Base-by-base conservation (phyloP, 2,113 vertebrate genomes). In the Gallinago media region DNA sequence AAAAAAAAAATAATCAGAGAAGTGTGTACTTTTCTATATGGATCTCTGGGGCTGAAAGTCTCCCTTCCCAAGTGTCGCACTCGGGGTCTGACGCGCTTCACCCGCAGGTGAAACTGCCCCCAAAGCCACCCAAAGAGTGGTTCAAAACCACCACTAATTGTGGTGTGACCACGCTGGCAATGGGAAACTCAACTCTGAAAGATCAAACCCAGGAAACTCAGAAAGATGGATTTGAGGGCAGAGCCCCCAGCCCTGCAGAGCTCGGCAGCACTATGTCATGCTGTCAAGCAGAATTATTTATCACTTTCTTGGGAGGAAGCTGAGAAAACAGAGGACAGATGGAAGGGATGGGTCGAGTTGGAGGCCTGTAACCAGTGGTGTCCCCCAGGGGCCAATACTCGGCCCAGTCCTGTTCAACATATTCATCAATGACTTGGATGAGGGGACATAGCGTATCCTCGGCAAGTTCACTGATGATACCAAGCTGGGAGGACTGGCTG, bases 61-160 rank as follows among this genome's bases (percentile, higher is more conserved):
- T 63, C n/a, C 49, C 27, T 23, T 44, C 47, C 66, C 16, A 8
- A 54, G 23, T 0, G 0, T 6, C 1, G 0, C 40, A 15, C 11
- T 55, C 0, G 0, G 17, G 3, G 27, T 21, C 40, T 14, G 15
- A 49, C 0, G 1, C 0, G 0, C 15, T 52, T 47, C 29, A 42
- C 34, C 29, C 16, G 2, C 19, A 20, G 15, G 20, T 2, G 6
- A 74, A 61, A 75, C 27, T 14, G 10, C 12, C 5, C 8, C 6
- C 15, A 15, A 12, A 52, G 11, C 38, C 38, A 38, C 38, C 38
- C 38, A 38, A 38, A 38, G 26, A 36, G 17, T 0, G 56, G 26
- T 20, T 49, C 71, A 58, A 44, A 58, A 6, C 9, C n/a, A 1
- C 15, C 12, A 12, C 2, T 11, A 70, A 19, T n/a, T 1, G 27